These are phyloP conservation scores for Cephalopachus bancanus DNA, from an alignment of 2,797 vertebrate species.

Conservation along the genomic window DNA sequence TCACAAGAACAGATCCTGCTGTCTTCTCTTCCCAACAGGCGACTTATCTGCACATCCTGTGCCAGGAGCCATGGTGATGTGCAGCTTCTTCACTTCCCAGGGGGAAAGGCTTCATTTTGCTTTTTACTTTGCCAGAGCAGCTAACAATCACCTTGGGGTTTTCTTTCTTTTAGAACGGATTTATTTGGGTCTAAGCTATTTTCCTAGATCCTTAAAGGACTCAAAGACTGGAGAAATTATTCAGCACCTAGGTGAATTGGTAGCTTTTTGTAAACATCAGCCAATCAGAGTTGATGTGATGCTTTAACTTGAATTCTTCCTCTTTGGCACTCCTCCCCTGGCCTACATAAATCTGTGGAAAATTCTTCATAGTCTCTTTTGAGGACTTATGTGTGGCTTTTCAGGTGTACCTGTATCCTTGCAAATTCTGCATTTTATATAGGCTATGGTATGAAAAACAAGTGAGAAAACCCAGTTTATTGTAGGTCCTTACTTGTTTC, in stretches of 20 bases:
- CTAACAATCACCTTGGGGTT: slow-evolving; percentile 36
- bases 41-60: not conserved
- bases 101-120: slow-evolving; percentile 31
- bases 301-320: not conserved
- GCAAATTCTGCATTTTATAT: slow-evolving; percentile 39
- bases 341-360: not conserved
- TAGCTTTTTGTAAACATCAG: not conserved
- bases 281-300: not conserved
- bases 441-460: slow-evolving; percentile 9
- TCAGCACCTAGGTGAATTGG: not conserved
- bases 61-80: not conserved
- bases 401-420: slow-evolving; percentile 7
- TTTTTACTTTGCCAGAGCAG: slow-evolving; percentile 58
- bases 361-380: slow-evolving; percentile 15
- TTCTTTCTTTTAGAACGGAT: slow-evolving; percentile 28
- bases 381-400: not conserved
- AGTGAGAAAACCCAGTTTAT: not conserved
- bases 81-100: not conserved
- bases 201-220: not conserved
- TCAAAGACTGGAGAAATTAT: slow-evolving; percentile 39
- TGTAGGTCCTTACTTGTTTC: not conserved
- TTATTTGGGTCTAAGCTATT: slow-evolving; percentile 10
- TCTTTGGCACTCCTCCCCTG: not conserved
- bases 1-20: not conserved
- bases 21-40: not conserved